Evolutionary conservation across 2,113 vertebrate genomes (phyloP), one percentile per base, ranked within the genome.

Genomic region (Salvelinus sp.): DNA sequence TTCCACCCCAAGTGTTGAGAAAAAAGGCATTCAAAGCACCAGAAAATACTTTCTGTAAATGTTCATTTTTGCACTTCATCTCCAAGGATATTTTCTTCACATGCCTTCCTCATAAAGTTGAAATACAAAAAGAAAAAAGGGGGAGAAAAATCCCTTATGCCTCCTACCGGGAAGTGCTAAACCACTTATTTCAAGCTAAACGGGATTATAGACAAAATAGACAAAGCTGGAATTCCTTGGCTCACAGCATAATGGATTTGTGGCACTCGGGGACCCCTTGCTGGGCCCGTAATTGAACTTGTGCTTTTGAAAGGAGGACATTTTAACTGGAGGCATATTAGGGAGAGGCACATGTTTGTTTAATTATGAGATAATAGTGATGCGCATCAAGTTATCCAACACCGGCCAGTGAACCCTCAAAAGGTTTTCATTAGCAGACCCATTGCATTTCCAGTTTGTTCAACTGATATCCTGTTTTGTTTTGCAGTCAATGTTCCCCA

Each of bases 141-240:
- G 83, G 80, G 82, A 83, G 20, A 65, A 85, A 86, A 68, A 87
- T 76, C 66, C 77, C 82, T 75, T 80, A 44, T 75, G 25, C 87
- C 90, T 88, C 90, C 87, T 91, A 82, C 65, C 14, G 76, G 87
- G 86, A 91, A 92, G 83, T 90, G 88, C 78, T 93, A 92, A 95
- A 94, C 82, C 88, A 93, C 73, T 93, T 94, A 93, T 92, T 95
- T 94, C 82, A 88, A 92, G 70, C 84, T 92, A 93, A 95, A 94
- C 82, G 92, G 91, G 92, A 92, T 95, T 94, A 95, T 75, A 85
- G 66, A 87, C 84, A 86, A 89, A 90, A 79, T 79, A 88, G 77
- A 88, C 85, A 87, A 89, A 88, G 88, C 85, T 88, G 83, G 81
- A 87, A 90, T 91, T 92, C 82, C 86, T 78, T 72, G 82, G 84